A percentile compares a stretch with the other conserved stretches of the same genome.
phyloP scores from a whole-genome alignment of 2,797 vertebrate genomes.

The Rachycentron canadum region DNA sequence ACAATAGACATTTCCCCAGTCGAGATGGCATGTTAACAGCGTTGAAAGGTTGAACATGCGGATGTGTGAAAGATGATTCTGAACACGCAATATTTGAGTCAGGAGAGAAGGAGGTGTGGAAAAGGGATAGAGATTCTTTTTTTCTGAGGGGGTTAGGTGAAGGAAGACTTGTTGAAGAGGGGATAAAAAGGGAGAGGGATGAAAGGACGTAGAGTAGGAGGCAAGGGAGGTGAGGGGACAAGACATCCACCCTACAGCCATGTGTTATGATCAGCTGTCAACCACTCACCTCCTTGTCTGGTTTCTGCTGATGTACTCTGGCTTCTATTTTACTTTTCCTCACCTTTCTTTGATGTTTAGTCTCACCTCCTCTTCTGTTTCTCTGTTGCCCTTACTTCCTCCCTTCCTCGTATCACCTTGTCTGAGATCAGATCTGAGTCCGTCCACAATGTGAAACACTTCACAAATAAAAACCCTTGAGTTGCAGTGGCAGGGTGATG shows the following conservation, averaged over 20 bases:
- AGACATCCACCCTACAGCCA: constrained; percentile 60
- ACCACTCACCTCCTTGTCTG: constrained; percentile 31
- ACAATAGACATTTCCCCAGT: constrained; percentile 8
- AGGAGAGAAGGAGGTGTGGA: constrained; percentile 47
- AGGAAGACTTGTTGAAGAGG: constrained; percentile 41
- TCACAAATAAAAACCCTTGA: constrained; percentile 39
- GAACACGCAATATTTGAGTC: constrained; percentile 49
- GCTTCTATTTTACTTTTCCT: constrained; percentile 51
- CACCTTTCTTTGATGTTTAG: constrained; percentile 69
- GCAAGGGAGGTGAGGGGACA: constrained; percentile 42
- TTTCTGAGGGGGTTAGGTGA: not conserved
- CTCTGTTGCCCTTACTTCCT: constrained; percentile 18
- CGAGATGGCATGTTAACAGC: not conserved
- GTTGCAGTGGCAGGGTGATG: constrained; percentile 5
- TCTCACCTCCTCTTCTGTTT: constrained; percentile 44
- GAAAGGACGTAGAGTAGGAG: constrained; percentile 36
- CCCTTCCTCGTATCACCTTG: constrained; percentile 39
- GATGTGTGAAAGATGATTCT: constrained; percentile 53
- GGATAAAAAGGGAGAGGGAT: constrained; percentile 49
- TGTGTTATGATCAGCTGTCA: constrained; percentile 69
- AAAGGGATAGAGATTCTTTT: constrained; percentile 33
- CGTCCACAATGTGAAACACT: constrained; percentile 32
- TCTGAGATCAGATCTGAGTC: constrained; percentile 38
- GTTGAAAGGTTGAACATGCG: constrained; percentile 45
- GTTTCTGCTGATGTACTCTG: constrained; percentile 44